A percentile compares a stretch with the other conserved stretches of the same genome.
Evolutionary conservation across 2,888 invertebrate species (phyloP).

Genomic region (Antitype chi): DNA sequence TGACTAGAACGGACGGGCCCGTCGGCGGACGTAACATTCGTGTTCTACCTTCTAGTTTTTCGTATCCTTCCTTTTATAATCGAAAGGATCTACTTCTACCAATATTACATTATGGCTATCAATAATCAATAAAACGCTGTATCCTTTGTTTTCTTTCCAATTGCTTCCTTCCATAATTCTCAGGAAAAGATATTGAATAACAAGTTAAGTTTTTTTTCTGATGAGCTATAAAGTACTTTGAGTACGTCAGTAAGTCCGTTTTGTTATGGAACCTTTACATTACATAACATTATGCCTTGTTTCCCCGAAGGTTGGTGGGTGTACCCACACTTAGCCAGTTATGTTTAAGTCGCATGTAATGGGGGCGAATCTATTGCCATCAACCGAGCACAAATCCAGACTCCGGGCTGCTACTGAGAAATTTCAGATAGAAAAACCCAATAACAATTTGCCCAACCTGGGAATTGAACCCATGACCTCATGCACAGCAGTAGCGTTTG

Average conservation of each 20-base stretch:
- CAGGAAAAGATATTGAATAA: slow-evolving; percentile 2
- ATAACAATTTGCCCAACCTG: too few species aligned
- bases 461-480: too few species aligned
- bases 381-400: too few species aligned
- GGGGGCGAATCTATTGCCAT: too few species aligned
- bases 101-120: slow-evolving; percentile 45
- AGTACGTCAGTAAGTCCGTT: neutral
- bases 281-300: too few species aligned
- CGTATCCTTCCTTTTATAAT: slow-evolving; percentile 59
- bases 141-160: slow-evolving; percentile 46
- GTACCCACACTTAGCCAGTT: too few species aligned
- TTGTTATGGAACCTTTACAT: neutral
- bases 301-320: too few species aligned
- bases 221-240: too few species aligned
- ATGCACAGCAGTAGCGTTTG: too few species aligned
- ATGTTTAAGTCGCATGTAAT: too few species aligned
- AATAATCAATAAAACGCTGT: slow-evolving; percentile 39
- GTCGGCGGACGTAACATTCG: slow-evolving; percentile 47
- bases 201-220: slow-evolving; percentile 10
- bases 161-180: slow-evolving; percentile 29
- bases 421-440: too few species aligned
- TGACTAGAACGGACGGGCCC: slow-evolving; percentile 42
- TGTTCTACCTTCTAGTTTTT: slow-evolving; percentile 46
- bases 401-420: too few species aligned
- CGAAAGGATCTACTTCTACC: slow-evolving; percentile 43